These are phyloP conservation scores for Rhynchopsitta pachyrhyncha DNA, from an alignment of 2,113 vertebrate genomes.

Conservation along the genomic window DNA sequence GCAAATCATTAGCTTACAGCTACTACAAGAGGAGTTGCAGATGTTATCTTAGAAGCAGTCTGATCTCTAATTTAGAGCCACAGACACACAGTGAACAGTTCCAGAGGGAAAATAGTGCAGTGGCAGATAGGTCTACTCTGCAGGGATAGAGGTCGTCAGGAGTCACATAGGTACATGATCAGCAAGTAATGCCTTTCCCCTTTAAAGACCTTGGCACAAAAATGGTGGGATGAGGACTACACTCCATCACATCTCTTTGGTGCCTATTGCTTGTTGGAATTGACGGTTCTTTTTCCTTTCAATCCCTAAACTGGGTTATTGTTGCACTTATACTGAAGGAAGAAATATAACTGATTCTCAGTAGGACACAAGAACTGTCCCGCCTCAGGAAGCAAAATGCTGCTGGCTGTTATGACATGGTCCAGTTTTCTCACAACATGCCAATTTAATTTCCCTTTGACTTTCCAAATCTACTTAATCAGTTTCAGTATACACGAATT, in stretches of 20 bases:
- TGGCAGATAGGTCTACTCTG: not conserved
- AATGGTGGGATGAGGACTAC: too few species aligned
- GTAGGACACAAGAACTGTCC: not conserved
- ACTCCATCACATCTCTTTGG: not conserved
- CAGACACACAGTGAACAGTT: not conserved
- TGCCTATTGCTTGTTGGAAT: not conserved
- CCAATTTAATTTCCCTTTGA: not conserved
- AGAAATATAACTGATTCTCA: not conserved
- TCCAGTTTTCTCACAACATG: not conserved
- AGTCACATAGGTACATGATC: fast-evolving
- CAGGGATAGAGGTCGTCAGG: too few species aligned
- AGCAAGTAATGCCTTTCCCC: not conserved
- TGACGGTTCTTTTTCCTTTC: not conserved
- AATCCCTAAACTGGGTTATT: not conserved
- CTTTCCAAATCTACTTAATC: not conserved
- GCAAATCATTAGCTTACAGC: not conserved
- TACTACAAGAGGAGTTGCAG: fast-evolving
- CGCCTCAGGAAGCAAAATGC: not conserved
- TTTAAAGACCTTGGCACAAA: not conserved
- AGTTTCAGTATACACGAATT: not conserved
- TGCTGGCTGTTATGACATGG: not conserved
- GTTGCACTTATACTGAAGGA: not conserved
- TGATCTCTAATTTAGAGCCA: not conserved
- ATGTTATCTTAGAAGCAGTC: fast-evolving
- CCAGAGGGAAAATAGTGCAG: not conserved